Base-by-base conservation (phyloP, 2,113 vertebrate species). In the Equus przewalskii region DNA sequence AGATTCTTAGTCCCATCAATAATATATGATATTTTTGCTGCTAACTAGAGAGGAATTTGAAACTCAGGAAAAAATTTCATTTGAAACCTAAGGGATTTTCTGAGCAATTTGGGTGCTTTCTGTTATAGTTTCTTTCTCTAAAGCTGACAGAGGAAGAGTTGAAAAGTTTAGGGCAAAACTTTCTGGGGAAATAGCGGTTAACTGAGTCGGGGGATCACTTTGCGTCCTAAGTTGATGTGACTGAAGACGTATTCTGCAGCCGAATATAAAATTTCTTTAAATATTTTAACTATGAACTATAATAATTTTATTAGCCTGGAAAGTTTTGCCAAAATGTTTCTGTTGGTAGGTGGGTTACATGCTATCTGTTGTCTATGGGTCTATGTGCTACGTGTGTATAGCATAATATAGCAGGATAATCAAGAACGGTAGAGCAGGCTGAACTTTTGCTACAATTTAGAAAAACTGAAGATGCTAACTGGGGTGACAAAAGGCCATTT, bases 21-120 rank as follows among this genome's bases (percentile, higher is more conserved):
- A 97, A 95, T 98, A 90, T 18, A 97, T 98, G 73, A 79, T 96
- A 89, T 97, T 98, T 97, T 94, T 95, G 79, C 76, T 97, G 69
- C 83, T 93, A 82, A 96, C 93, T 93, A 89, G 92, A 96, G 60
- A 93, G 80, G n/a, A 97, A 92, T 95, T 76, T 91, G 94, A 94
- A 13, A 80, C 73, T 97, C 10, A 6, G 33, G n/a, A 30, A 96
- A 91, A 87, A 19, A 65, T 78, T 86, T 95, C 44, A 72, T 95
- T 92, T 96, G 54, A 96, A 95, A 98, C 83, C 81, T 70, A 94
- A 95, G 58, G 64, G 70, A 70, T 90, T 95, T 97, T 93, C 89
- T 30, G 80, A 93, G 54, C 28, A 84, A 70, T 89, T 49, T 49
- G 73, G 41, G 30, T 96, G 16, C 26, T 92, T 93, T 97, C 33